Evolutionary conservation across 2,797 vertebrate genomes (phyloP).

Genomic region (Argyrosomus regius): DNA sequence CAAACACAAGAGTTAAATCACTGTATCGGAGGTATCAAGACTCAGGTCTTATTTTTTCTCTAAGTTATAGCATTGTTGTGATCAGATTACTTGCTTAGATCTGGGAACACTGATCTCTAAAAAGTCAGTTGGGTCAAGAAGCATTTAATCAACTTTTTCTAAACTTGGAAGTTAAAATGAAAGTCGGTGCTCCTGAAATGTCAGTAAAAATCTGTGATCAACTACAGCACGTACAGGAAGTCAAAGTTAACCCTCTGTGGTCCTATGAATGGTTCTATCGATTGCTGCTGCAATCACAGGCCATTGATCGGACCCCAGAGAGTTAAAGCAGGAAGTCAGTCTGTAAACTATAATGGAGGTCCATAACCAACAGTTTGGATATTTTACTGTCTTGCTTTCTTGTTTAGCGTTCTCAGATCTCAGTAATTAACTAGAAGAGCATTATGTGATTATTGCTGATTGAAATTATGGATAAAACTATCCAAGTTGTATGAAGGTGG

Average conservation of each 20-base stretch:
- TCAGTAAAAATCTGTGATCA: not conserved
- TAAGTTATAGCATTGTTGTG: not conserved
- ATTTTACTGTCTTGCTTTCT: not conserved
- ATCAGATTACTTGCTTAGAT: not conserved
- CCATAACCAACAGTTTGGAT: not conserved
- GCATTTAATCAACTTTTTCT: not conserved
- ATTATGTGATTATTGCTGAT: not conserved
- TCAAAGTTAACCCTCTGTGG: not conserved
- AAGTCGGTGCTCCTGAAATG: not conserved
- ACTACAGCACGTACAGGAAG: not conserved
- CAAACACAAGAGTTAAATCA: not conserved
- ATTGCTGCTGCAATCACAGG: too few species aligned
- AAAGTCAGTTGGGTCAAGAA: not conserved
- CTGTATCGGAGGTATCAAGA: not conserved
- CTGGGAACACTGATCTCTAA: not conserved
- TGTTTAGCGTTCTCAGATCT: not conserved
- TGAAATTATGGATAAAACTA: not conserved
- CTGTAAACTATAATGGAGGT: not conserved
- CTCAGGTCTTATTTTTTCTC: not conserved
- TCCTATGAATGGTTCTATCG: too few species aligned
- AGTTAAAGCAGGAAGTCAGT: not conserved
- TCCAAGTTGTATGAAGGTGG: not conserved
- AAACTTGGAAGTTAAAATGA: not conserved
- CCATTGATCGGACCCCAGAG: too few species aligned
- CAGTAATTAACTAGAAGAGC: not conserved